A percentile compares a stretch with the other conserved stretches of the same genome.
Conservation (phyloP, 2,113 vertebrate species). For the Apeltes quadracus region DNA sequence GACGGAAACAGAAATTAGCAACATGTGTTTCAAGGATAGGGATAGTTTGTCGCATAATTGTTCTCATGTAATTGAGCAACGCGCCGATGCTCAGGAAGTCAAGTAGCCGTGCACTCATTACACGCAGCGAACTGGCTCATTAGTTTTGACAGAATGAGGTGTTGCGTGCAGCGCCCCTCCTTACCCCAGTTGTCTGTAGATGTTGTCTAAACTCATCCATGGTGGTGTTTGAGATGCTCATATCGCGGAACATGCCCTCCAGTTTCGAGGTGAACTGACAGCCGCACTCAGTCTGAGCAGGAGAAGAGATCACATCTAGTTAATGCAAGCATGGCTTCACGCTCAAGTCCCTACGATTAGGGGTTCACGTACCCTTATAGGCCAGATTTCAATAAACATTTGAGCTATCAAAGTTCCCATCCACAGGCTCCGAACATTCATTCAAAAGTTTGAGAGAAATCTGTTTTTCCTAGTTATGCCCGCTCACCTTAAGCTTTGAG, state of each 20-base stretch:
- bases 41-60: constrained; percentile 32
- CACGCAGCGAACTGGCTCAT: constrained; percentile 17
- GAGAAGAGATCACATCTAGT: constrained; percentile 2
- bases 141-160: constrained; percentile 28
- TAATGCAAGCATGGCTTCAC: constrained; percentile 7
- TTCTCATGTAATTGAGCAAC: constrained; percentile 24
- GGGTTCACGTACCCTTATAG: not conserved
- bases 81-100: constrained; percentile 12
- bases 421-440: not conserved
- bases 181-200: constrained; percentile 93
- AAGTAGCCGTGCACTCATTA: constrained; percentile 20
- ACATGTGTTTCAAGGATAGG: constrained; percentile 19
- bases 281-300: constrained; percentile 92
- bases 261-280: constrained; percentile 99
- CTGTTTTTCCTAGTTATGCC: not conserved
- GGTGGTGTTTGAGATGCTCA: constrained; percentile 99
- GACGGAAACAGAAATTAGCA: constrained; percentile 19
- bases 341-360: not conserved
- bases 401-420: not conserved
- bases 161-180: constrained; percentile 19
- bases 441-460: not conserved
- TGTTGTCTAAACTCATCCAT: constrained; percentile 99
- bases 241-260: constrained; percentile 99
- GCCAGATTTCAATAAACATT: not conserved
- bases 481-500: constrained; percentile 94